These are phyloP conservation scores for Oophaga pumilio DNA, from an alignment of 2,113 vertebrate species.

Conservation along the genomic window DNA sequence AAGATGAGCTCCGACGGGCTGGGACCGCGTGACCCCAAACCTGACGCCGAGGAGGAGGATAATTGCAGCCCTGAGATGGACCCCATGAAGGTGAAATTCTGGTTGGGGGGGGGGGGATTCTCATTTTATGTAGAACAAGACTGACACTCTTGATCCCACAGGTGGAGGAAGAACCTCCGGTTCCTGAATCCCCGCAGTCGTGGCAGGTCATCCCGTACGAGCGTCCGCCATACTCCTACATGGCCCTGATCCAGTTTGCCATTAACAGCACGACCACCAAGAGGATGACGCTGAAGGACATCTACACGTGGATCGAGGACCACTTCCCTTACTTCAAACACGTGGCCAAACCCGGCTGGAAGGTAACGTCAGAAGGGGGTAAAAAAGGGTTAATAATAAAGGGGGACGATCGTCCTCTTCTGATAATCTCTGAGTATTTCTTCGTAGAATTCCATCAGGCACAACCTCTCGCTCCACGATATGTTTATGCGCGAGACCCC, in stretches of 20 bases:
- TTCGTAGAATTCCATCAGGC: conserved; percentile 91
- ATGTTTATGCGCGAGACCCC: conserved; percentile 90
- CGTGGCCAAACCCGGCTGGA: conserved; percentile 94
- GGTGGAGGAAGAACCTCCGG: conserved; percentile 64
- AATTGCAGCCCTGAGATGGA: conserved; percentile 67
- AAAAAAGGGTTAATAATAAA: neutral
- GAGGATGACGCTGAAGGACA: conserved; percentile 93
- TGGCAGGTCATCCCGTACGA: conserved; percentile 73
- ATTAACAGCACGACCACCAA: conserved; percentile 89
- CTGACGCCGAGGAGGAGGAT: conserved; percentile 74
- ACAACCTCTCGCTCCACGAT: conserved; percentile 94
- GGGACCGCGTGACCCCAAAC: conserved; percentile 66
- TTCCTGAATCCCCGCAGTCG: neutral
- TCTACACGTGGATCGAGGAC: conserved; percentile 94
- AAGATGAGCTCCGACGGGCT: conserved; percentile 78
- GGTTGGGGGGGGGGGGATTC: too few species aligned
- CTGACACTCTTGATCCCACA: conserved; percentile 45
- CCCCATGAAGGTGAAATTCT: conserved; percentile 73
- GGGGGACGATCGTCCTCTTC: neutral
- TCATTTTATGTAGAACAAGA: too few species aligned
- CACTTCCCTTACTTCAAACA: conserved; percentile 94
- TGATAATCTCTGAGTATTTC: neutral
- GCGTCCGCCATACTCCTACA: conserved; percentile 94
- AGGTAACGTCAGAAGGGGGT: conserved; percentile 71
- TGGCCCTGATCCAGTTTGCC: conserved; percentile 98